A percentile compares a stretch with the other conserved stretches of the same genome.
Evolutionary conservation across 2,888 invertebrate genomes (phyloP).

Genomic region (Caenorhabditis panamensis): DNA sequence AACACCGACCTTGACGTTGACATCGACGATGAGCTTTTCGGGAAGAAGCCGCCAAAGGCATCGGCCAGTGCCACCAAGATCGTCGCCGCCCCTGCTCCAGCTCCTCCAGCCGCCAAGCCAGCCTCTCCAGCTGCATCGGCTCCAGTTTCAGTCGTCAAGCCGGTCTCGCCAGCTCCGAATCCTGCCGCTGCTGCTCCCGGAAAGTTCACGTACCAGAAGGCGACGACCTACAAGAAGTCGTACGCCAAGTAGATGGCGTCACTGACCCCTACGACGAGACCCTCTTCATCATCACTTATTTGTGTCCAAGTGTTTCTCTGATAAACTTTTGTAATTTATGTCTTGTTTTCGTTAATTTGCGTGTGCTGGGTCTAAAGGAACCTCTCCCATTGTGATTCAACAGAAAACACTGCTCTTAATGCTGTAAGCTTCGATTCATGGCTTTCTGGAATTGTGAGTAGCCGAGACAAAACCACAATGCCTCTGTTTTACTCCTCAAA

Average conservation of each 20-base stretch:
- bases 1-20: constrained; percentile 62
- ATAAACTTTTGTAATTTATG: neutral
- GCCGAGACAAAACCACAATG: neutral
- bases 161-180: too few relatives aligned
- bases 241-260: constrained; percentile 46
- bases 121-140: constrained; percentile 29
- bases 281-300: neutral
- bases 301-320: constrained; percentile 2
- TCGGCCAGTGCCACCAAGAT: too few relatives aligned
- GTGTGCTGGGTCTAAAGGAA: neutral
- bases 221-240: constrained; percentile 49
- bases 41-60: too few relatives aligned
- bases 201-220: constrained; percentile 57
- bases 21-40: too few relatives aligned
- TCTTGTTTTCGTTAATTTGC: neutral
- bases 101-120: constrained; percentile 42
- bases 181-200: constrained; percentile 29
- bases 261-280: neutral
- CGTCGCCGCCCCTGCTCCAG: too few relatives aligned
- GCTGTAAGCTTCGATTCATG: neutral
- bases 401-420: neutral
- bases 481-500: neutral
- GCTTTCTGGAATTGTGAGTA: neutral
- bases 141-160: constrained; percentile 10
- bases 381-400: neutral